Evolutionary conservation across 2,797 vertebrate species (phyloP).

Genomic region (Cyprinodon diabolis): DNA sequence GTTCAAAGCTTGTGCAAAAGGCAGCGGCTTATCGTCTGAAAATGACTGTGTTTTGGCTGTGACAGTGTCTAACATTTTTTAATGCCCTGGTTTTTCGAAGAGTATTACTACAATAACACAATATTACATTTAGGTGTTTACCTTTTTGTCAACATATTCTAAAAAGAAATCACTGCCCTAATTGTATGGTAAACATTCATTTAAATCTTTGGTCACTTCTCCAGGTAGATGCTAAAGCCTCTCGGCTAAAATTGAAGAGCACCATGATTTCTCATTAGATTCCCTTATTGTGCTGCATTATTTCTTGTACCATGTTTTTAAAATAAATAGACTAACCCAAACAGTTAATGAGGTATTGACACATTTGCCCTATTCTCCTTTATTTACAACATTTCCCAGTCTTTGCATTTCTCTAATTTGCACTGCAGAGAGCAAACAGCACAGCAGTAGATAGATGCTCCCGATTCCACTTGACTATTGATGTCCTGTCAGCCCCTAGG

Average conservation of each 20-base stretch:
- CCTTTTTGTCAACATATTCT: no score
- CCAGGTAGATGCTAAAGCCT: not conserved
- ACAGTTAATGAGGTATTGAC: not conserved
- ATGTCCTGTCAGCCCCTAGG: conserved; percentile 70
- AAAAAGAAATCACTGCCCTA: no score
- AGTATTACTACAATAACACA: no score
- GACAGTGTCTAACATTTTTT: no score
- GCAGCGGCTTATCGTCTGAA: no score
- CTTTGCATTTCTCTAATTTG: conserved; percentile 34
- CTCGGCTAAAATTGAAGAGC: no score
- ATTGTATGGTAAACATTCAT: no score
- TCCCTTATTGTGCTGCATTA: not conserved
- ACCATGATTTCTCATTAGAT: not conserved
- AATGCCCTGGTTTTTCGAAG: no score
- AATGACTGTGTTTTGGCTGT: no score
- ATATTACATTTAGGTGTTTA: no score
- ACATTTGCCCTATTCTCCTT: conserved; percentile 4
- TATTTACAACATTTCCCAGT: conserved; percentile 2
- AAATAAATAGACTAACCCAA: not conserved
- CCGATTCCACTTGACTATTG: conserved; percentile 72
- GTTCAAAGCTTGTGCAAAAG: no score
- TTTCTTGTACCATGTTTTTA: not conserved
- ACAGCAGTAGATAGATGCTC: conserved; percentile 58
- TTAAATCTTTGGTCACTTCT: not conserved
- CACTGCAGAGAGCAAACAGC: conserved; percentile 53